These are phyloP conservation scores for Eustalomyia histrio DNA, from an alignment of 2,888 invertebrate species.

Conservation along the genomic window DNA sequence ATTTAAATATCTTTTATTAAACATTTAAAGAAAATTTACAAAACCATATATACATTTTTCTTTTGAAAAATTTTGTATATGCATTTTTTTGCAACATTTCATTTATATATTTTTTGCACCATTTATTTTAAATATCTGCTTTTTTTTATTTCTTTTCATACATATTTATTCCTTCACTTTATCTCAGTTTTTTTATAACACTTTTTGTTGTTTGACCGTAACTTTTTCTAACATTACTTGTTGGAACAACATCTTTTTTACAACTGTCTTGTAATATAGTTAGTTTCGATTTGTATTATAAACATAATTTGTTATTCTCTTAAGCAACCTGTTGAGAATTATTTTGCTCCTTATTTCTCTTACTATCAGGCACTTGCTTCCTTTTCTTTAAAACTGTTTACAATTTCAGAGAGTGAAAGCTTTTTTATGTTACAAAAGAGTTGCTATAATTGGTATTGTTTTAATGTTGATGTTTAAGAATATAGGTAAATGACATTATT, in stretches of 20 bases:
- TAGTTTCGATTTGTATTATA: background rate
- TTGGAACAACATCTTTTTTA: background rate
- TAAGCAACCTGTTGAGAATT: constrained; percentile 32
- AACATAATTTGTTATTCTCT: constrained; percentile 11
- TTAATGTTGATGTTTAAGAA: background rate
- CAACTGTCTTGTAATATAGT: constrained; percentile 4
- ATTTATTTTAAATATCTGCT: background rate
- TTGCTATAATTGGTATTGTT: background rate
- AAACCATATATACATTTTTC: too few relatives aligned
- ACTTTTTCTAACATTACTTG: background rate
- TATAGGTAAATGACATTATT: too few relatives aligned
- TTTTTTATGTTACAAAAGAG: background rate
- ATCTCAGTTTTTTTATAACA: background rate
- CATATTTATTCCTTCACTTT: background rate
- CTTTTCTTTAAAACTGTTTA: background rate
- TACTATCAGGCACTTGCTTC: background rate
- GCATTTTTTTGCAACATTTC: too few relatives aligned
- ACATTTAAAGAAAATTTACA: too few relatives aligned
- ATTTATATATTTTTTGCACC: background rate
- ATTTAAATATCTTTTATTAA: too few relatives aligned
- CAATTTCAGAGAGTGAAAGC: background rate
- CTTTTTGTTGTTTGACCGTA: background rate
- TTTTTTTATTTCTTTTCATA: background rate
- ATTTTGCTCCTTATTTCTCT: background rate
- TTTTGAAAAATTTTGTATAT: too few relatives aligned